Evolutionary conservation across 1,140 invertebrate species (phyloP).

Genomic region (Lamellibrachia luymesi): DNA sequence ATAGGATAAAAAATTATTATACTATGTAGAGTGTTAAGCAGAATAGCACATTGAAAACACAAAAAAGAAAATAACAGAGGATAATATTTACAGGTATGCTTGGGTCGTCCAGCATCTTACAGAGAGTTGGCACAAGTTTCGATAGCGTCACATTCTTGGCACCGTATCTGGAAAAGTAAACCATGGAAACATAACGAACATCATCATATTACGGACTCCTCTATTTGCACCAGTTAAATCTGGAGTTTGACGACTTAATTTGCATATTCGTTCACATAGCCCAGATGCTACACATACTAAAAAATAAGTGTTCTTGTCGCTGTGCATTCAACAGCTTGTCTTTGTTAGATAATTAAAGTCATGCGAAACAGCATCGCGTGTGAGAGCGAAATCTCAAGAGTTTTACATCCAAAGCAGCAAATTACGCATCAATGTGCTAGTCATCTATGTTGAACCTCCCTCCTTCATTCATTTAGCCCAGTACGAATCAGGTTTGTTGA

Average conservation of each 20-base stretch:
- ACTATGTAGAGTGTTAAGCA: neutral
- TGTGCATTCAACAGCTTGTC: neutral
- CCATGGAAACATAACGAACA: conserved; percentile 24
- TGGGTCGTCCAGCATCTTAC: conserved; percentile 85
- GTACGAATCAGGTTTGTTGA: no score
- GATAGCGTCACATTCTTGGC: conserved; percentile 76
- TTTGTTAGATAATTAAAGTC: neutral
- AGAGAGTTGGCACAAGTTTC: conserved; percentile 77
- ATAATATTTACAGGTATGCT: conserved; percentile 68
- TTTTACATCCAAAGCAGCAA: no score
- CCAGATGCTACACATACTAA: neutral
- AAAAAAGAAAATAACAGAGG: conserved; percentile 10
- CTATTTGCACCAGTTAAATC: conserved; percentile 9
- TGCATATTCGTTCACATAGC: neutral
- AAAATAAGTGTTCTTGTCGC: neutral
- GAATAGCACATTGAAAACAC: neutral
- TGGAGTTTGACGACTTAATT: neutral
- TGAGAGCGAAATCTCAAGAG: no score
- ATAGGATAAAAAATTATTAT: no score
- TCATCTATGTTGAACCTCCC: no score
- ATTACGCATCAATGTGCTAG: no score
- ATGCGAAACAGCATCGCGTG: neutral
- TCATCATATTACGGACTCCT: neutral
- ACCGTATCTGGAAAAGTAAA: conserved; percentile 70
- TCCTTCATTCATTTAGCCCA: no score